Evolutionary conservation across 2,797 vertebrate genomes (phyloP), one percentile per base, ranked within the genome.

Genomic region (Emys orbicularis): DNA sequence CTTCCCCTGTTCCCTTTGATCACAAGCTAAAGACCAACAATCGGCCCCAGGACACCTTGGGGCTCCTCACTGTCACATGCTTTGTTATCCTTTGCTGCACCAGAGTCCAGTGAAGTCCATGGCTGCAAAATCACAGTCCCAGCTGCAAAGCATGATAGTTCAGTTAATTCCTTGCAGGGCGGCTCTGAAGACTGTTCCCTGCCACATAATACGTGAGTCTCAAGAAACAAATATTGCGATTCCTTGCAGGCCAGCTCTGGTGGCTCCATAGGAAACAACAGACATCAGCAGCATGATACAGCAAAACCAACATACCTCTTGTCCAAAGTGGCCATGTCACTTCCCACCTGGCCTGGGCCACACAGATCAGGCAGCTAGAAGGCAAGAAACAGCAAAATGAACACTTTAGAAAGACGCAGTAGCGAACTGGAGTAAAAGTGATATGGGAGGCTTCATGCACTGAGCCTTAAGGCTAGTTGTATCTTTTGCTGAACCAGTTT

Each of bases 31-130:
- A 89, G 15, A 37, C 0, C 90, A 77, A 11, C 49, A 37, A 27
- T 12, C 23, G 74, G 5, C 9, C 41, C 0, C 0, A 25, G 16
- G 84, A 83, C 83, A 93, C 65, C 34, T 84, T 53, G 47, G 52
- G 53, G 9, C n/a, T 77, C n/a, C 86, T 80, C 61, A 37, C 5
- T 0, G 12, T 80, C 76, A 34, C 0, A 0, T 8, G n/a, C 7
- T 59, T 3, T 89, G 27, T 37, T 9, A 2, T 50, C 31, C 49
- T 2, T 0, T 18, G 52, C 54, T 50, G 50, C 56, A 56, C 31
- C 19, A 41, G n/a, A 41, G n/a, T 41, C 65, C 49, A 49, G 12
- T 47, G 74, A 77, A 72, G 37, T 37, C 19, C 19, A 41, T 29
- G 74, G 41, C 74, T 76, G 41, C 41, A 44, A 44, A 77, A 47